Base-by-base conservation (phyloP, 2,113 vertebrate species). In the Solea senegalensis region DNA sequence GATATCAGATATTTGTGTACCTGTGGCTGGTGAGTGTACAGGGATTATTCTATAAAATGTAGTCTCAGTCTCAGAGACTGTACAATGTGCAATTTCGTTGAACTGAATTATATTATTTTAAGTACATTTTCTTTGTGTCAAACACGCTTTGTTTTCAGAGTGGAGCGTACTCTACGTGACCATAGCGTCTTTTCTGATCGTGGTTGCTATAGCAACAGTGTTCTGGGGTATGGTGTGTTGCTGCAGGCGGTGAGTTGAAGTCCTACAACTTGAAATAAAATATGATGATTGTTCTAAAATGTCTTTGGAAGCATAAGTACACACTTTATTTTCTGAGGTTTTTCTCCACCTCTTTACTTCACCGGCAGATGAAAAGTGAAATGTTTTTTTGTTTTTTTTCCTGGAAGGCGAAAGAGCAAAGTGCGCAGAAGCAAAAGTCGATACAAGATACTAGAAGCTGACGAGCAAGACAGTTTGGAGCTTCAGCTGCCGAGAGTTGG, bases 131-230 rank as follows among this genome's bases (percentile, higher is more conserved):
- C 1, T 48, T 9, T 48, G 11, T 48, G 11, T 48, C 4, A 13
- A 10, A 13, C 12, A 10, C 12, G 44, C 8, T 45, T 45, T 9
- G 3, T 48, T 90, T 90, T 81, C 94, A 99, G 98, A 99, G 72
- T 99, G 98, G 98, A 99, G 98, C 0, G 95, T 99, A 21, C 94
- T 99, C 21, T 99, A 99, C 16, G 98, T 98, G 62, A 95, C 97
- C 13, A 99, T 99, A 53, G 95, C 97, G 0, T 95, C 95, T 11
- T 99, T 99, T 10, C 86, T 98, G 91, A 96, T 97, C 15, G 91
- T 98, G 76, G 97, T 97, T 67, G 94, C 95, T 57, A 76, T 92
- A n/a, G 97, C 95, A 63, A 95, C 96, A 60, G 60, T 97, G 40
- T 90, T 94, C 9, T 99, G 98, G 98, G 94, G 94, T 12, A 69